A percentile compares a stretch with the other conserved stretches of the same genome.
Conservation (phyloP, 1,140 invertebrate genomes). For the Harlomillsia oculata region DNA sequence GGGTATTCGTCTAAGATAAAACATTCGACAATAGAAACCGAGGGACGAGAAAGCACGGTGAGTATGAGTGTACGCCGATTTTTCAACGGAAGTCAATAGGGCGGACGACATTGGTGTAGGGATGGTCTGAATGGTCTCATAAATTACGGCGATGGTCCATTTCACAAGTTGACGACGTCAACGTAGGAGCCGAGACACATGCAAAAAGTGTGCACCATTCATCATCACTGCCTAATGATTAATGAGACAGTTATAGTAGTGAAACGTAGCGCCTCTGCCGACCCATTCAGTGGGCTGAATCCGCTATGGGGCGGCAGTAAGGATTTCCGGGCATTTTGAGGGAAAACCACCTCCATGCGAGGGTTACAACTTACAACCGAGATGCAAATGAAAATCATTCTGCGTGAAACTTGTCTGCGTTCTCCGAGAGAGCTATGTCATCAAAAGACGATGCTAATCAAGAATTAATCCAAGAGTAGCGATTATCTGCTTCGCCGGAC, state of each 20-base stretch:
- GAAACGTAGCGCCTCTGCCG: background rate
- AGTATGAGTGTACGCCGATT: no score
- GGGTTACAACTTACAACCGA: background rate
- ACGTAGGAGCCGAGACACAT: slow-evolving; percentile 15
- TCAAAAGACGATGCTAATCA: slow-evolving; percentile 12
- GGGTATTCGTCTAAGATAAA: no score
- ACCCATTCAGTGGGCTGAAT: background rate
- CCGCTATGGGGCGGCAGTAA: slow-evolving; percentile 12
- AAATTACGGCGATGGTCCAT: slow-evolving; percentile 23
- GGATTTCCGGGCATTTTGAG: slow-evolving; percentile 14
- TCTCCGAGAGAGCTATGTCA: background rate
- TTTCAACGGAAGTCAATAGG: slow-evolving; percentile 24
- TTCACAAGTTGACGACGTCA: slow-evolving; percentile 25
- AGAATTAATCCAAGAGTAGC: slow-evolving; percentile 17
- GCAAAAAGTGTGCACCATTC: slow-evolving; percentile 18
- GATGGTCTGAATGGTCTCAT: slow-evolving; percentile 17
- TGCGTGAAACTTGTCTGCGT: background rate
- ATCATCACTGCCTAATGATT: slow-evolving; percentile 19
- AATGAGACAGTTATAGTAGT: slow-evolving; percentile 24
- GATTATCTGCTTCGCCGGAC: slow-evolving; percentile 10
- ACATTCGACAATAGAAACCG: no score
- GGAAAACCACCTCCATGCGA: background rate
- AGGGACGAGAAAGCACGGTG: no score
- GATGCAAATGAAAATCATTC: background rate
- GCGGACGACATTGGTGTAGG: slow-evolving; percentile 1